These are phyloP conservation scores for Schizotus pectinicornis DNA, from an alignment of 2,888 invertebrate genomes.

Conservation along the genomic window DNA sequence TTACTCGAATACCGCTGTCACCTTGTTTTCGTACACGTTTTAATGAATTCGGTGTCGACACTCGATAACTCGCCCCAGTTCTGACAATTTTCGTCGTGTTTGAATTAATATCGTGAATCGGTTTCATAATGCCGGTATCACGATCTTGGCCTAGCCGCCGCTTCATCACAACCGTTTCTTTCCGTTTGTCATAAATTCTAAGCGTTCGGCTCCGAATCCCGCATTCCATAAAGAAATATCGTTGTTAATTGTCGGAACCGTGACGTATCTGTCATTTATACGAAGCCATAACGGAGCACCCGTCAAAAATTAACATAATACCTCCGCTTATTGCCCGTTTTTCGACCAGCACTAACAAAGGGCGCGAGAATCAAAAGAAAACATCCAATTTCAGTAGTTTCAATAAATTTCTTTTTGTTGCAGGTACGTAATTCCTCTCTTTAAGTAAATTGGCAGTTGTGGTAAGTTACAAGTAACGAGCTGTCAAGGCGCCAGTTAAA, in stretches of 20 bases:
- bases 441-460: slow-evolving; percentile 20
- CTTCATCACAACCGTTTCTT: slow-evolving; percentile 27
- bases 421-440: slow-evolving; percentile 21
- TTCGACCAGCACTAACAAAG: slow-evolving; percentile 9
- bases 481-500: too few species aligned
- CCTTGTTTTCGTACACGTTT: too few species aligned
- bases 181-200: slow-evolving; percentile 28
- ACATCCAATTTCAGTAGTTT: neutral
- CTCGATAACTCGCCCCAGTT: slow-evolving; percentile 15
- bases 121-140: slow-evolving; percentile 26
- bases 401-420: slow-evolving; percentile 17
- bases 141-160: slow-evolving; percentile 26
- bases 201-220: slow-evolving; percentile 11
- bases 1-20: too few species aligned
- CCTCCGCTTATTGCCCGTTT: slow-evolving; percentile 9
- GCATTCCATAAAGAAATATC: slow-evolving; percentile 25
- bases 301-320: slow-evolving; percentile 25
- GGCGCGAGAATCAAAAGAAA: neutral
- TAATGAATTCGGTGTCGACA: slow-evolving; percentile 1
- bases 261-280: slow-evolving; percentile 26
- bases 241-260: slow-evolving; percentile 26
- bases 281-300: slow-evolving; percentile 8
- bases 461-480: slow-evolving; percentile 25
- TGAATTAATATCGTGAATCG: slow-evolving; percentile 29
- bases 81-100: slow-evolving; percentile 24